Percentiles rank a stretch among this genome's conserved stretches.
Evolutionary conservation across 2,888 invertebrate genomes (phyloP).

Genomic region (Agonopterix arenella): DNA sequence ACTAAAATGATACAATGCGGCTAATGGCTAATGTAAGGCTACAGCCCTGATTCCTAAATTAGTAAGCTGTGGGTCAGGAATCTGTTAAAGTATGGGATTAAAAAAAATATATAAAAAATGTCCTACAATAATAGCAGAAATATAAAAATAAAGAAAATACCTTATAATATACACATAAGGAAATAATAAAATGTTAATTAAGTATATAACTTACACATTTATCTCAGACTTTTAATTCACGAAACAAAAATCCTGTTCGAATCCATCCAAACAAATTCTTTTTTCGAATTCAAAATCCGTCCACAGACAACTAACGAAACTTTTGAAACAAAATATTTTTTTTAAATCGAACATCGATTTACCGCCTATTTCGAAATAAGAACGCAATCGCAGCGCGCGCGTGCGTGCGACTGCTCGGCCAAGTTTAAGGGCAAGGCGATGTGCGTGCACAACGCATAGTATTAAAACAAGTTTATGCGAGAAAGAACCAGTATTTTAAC

Average conservation of each 20-base stretch:
- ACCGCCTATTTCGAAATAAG: slow-evolving; percentile 15
- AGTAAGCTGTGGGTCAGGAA: too few species aligned
- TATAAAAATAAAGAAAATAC: too few species aligned
- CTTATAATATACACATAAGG: too few species aligned
- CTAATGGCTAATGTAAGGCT: too few species aligned
- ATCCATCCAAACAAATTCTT: too few species aligned
- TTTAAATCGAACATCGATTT: not conserved
- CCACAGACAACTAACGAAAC: not conserved
- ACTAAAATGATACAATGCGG: too few species aligned
- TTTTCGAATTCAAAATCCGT: too few species aligned
- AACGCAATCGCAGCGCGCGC: slow-evolving; percentile 28
- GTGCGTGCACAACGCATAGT: not conserved
- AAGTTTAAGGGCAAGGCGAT: not conserved
- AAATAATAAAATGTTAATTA: too few species aligned
- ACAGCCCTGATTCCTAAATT: too few species aligned
- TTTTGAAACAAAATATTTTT: not conserved
- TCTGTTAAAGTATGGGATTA: too few species aligned
- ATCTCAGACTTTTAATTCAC: not conserved
- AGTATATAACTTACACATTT: not conserved
- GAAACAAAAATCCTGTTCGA: not conserved
- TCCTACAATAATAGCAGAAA: too few species aligned
- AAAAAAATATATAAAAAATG: too few species aligned
- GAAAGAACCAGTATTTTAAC: not conserved
- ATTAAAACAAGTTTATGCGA: not conserved
- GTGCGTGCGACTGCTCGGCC: slow-evolving; percentile 20